Base-by-base conservation (phyloP, 2,888 invertebrate genomes). In the Stictocephala bisonia region DNA sequence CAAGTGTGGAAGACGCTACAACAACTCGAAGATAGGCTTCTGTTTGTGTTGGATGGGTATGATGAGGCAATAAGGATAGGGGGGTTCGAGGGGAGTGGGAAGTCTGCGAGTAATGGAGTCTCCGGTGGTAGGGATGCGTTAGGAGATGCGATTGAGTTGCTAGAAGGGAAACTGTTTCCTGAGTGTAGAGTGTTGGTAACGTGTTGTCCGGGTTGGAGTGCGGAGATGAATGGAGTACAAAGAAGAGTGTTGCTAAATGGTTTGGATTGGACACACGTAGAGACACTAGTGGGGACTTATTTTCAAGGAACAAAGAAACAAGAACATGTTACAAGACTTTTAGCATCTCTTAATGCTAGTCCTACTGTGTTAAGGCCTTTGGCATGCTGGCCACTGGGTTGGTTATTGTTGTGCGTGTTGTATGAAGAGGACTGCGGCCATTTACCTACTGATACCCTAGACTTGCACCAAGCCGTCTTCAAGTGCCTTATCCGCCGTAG, bases 41-140 rank as follows among this genome's bases (percentile, higher is more conserved):
- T 87, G 11, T 85, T 88, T 77, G 83, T 88, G 22, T 81, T 88
- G 40, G 87, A 87, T 78, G 87, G 87, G 0, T 86, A 86, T 79
- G 87, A 87, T 78, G 85, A 86, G 76, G 84, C 85, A 20, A 80
- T 82, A 22, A 81, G 82, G n/a, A 79, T 79, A 53, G 78, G 79
- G 56, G 79, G 81, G 71, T 20, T 74, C 40, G 73, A 76, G 56
- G 51, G 71, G 51, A 40, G 72, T 66, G 26, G 31, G n/a, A 80
- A 81, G 64, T 83, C 82, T 13, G 79, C 81, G 24, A 82, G 82
- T 58, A 83, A 83, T 72, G 80, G 82, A 0, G 40, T 69, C 6
- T 22, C 69, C 0, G 80, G 79, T n/a, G 83, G 84, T n/a, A 81
- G 84, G 71, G 82, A 83, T 26, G 84, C 84, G 27, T 78, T 84